Conservation (phyloP, 2,797 vertebrate species). For the Gadopsis bispinosus region DNA sequence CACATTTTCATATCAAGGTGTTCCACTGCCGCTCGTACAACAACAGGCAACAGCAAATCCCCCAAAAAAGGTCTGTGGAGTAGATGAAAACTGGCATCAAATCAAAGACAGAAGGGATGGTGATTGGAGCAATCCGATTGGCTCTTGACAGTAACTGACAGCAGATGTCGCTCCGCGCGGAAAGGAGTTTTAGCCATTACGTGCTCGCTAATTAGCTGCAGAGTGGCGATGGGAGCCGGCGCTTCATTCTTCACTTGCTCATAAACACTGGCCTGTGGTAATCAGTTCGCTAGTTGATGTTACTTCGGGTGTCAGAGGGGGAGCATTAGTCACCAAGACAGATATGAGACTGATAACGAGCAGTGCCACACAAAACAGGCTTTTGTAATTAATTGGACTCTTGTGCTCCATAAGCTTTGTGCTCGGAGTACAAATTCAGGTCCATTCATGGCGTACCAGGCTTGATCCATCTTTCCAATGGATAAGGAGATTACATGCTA, state of each 20-base stretch:
- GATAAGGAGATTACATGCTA: constrained; percentile 36
- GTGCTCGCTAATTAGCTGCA: constrained; percentile 63
- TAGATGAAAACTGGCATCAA: constrained; percentile 50
- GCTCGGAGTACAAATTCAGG: constrained; percentile 59
- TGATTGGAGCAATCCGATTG: constrained; percentile 63
- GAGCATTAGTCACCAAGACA: constrained; percentile 62
- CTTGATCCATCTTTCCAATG: constrained; percentile 73
- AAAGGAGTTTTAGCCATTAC: constrained; percentile 47
- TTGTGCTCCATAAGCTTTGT: constrained; percentile 56
- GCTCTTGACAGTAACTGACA: constrained; percentile 58
- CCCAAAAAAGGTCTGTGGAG: constrained; percentile 12
- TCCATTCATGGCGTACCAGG: constrained; percentile 51
- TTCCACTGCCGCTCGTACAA: constrained; percentile 39
- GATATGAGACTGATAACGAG: constrained; percentile 73
- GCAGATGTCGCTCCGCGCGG: constrained; percentile 54
- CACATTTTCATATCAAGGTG: constrained; percentile 57
- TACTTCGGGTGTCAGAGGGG: constrained; percentile 52
- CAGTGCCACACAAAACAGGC: constrained; percentile 56
- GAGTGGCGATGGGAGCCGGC: constrained; percentile 31
- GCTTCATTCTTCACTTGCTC: constrained; percentile 51
- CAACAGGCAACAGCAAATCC: constrained; percentile 25
- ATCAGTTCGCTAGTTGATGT: constrained; percentile 56
- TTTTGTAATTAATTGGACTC: constrained; percentile 71
- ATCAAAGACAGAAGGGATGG: constrained; percentile 57
- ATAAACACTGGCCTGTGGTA: constrained; percentile 57